These are phyloP conservation scores for Montipora cactus DNA, from an alignment of 64 coral and sea anemone species.

Conservation along the genomic window DNA sequence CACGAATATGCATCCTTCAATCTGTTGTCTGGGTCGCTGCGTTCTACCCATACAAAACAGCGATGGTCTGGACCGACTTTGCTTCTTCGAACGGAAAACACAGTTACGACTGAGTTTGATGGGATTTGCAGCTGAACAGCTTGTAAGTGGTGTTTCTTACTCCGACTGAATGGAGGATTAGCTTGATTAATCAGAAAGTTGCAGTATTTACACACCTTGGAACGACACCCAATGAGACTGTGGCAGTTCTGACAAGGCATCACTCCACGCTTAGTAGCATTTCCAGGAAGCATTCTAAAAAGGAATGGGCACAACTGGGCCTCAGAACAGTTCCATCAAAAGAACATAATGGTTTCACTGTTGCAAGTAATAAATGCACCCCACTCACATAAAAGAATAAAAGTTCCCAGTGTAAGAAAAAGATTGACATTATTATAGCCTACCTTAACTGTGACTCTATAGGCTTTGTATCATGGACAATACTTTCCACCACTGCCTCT, in stretches of 20 bases:
- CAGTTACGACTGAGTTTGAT: slow-evolving; percentile 28
- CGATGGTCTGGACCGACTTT: slow-evolving; percentile 84
- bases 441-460: slow-evolving; percentile 30
- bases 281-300: slow-evolving; percentile 84
- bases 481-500: slow-evolving; percentile 7
- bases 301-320: background rate
- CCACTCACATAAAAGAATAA: background rate
- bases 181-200: slow-evolving; percentile 60
- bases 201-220: slow-evolving; percentile 93
- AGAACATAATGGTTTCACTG: background rate
- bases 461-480: background rate
- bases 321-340: background rate
- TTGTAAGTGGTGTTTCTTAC: slow-evolving; percentile 40
- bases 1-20: slow-evolving; percentile 61
- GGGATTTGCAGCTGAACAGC: slow-evolving; percentile 82
- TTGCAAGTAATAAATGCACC: background rate
- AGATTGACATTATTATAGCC: background rate
- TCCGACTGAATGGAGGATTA: slow-evolving; percentile 25
- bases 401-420: background rate
- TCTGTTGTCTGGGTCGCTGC: background rate
- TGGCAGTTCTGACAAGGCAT: slow-evolving; percentile 93
- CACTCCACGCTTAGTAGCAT: slow-evolving; percentile 86
- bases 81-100: slow-evolving; percentile 86
- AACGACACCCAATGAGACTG: slow-evolving; percentile 90
- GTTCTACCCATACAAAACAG: slow-evolving; percentile 81